Evolutionary conservation across 2,888 invertebrate species (phyloP).

Genomic region (Drosophila sordidula): DNA sequence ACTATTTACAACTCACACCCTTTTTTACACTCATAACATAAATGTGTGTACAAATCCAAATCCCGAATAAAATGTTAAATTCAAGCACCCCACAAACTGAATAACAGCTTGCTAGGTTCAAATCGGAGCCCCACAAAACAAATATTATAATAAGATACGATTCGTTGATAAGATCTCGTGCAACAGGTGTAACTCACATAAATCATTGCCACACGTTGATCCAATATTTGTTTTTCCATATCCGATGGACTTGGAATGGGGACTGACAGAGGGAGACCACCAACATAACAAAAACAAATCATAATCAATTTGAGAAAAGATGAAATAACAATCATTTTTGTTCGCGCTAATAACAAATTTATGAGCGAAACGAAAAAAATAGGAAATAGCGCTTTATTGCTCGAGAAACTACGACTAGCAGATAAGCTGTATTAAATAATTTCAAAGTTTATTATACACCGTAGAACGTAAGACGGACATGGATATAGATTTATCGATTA

Average conservation of each 20-base stretch:
- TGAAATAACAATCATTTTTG: conserved; percentile 1
- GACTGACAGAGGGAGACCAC: conserved; percentile 10
- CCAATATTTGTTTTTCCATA: conserved; percentile 52
- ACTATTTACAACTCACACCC: too few species aligned
- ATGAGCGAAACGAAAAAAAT: background rate
- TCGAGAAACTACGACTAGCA: background rate
- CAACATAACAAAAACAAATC: conserved; percentile 13
- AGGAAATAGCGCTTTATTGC: background rate
- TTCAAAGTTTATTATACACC: background rate
- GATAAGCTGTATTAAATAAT: background rate
- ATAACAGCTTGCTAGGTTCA: background rate
- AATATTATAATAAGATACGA: conserved; percentile 55
- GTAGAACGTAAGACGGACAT: too few species aligned
- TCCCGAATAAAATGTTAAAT: too few species aligned
- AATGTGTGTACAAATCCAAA: background rate
- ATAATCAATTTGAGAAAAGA: conserved; percentile 8
- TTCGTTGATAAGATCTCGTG: conserved; percentile 24
- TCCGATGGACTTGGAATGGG: conserved; percentile 1
- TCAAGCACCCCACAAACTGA: too few species aligned
- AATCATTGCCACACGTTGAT: conserved; percentile 65
- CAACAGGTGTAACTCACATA: conserved; percentile 66
- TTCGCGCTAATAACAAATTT: conserved; percentile 1
- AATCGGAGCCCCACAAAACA: conserved; percentile 11
- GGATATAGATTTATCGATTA: too few species aligned
- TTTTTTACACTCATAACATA: background rate